phyloP scores from a whole-genome alignment of 2,888 invertebrate genomes.

The Rugalucina vietnamica region DNA sequence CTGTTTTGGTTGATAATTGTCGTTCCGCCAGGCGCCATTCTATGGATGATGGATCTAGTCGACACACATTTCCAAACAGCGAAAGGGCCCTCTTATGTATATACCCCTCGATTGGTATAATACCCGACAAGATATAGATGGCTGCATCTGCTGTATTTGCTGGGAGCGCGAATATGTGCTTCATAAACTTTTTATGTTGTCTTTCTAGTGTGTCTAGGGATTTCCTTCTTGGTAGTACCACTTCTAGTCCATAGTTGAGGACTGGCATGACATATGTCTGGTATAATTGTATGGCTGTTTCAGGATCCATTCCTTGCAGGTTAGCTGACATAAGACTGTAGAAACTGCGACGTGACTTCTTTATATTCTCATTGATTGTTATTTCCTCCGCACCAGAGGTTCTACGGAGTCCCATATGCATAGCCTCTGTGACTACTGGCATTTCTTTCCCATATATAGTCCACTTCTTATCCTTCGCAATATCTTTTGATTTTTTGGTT shows the following conservation, averaged over 20 bases:
- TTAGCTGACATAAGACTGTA: background rate
- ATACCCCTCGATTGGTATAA: background rate
- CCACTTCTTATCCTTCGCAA: background rate
- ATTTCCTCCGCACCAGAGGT: background rate
- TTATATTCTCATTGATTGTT: background rate
- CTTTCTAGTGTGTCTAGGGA: background rate
- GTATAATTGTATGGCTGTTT: slow-evolving; percentile 12
- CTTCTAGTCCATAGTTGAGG: background rate
- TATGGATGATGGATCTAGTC: background rate
- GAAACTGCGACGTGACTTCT: background rate
- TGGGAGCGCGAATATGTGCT: background rate
- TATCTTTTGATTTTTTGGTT: background rate
- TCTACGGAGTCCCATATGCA: background rate
- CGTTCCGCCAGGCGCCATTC: background rate
- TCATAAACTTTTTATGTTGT: background rate
- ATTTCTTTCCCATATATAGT: background rate
- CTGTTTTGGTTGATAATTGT: background rate
- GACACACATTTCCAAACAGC: background rate
- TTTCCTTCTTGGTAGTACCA: background rate
- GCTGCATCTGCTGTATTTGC: background rate
- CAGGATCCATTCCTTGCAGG: background rate
- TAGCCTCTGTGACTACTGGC: background rate
- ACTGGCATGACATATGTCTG: background rate
- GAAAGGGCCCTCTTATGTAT: background rate
- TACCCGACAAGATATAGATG: background rate